A percentile compares a stretch with the other conserved stretches of the same genome.
phyloP scores from a whole-genome alignment of 1,140 invertebrate species.

The Habropoda laboriosa region DNA sequence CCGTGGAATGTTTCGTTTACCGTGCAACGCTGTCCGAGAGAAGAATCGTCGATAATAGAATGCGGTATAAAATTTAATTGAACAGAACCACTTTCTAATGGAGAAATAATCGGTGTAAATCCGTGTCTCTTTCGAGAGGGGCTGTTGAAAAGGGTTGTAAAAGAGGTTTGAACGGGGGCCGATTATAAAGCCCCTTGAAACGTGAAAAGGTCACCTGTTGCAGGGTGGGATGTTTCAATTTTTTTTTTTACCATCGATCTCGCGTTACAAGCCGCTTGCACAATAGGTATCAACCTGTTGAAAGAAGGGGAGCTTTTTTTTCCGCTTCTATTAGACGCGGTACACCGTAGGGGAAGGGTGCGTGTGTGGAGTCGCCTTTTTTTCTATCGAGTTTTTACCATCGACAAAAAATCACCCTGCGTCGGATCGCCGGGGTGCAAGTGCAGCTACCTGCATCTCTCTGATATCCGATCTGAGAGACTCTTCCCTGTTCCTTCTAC shows the following conservation, averaged over 20 bases:
- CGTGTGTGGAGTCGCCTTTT: slow-evolving; percentile 48
- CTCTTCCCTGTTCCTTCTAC: background rate
- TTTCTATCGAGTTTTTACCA: slow-evolving; percentile 50
- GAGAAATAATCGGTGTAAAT: background rate
- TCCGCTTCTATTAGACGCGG: slow-evolving; percentile 54
- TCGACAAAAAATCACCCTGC: slow-evolving; percentile 54
- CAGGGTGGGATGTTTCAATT: slow-evolving; percentile 52
- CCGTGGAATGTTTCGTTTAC: too few species aligned
- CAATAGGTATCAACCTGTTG: slow-evolving; percentile 70
- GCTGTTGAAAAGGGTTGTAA: slow-evolving; percentile 18
- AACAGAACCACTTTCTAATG: background rate
- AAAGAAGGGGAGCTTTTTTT: slow-evolving; percentile 71
- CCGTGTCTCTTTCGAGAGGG: background rate
- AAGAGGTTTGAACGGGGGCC: slow-evolving; percentile 8
- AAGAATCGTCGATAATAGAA: too few species aligned
- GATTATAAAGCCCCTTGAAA: slow-evolving; percentile 44
- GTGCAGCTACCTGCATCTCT: slow-evolving; percentile 36
- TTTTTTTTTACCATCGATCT: slow-evolving; percentile 60
- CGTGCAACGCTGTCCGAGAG: too few species aligned
- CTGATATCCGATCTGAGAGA: background rate
- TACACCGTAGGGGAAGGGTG: slow-evolving; percentile 27
- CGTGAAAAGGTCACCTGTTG: slow-evolving; percentile 56
- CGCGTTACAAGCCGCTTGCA: slow-evolving; percentile 53
- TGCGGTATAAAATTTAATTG: too few species aligned
- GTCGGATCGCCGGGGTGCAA: slow-evolving; percentile 31